Percentiles rank a stretch among this genome's conserved stretches.
Evolutionary conservation across 2,113 vertebrate genomes (phyloP).

Genomic region (Anthoscopus minutus): DNA sequence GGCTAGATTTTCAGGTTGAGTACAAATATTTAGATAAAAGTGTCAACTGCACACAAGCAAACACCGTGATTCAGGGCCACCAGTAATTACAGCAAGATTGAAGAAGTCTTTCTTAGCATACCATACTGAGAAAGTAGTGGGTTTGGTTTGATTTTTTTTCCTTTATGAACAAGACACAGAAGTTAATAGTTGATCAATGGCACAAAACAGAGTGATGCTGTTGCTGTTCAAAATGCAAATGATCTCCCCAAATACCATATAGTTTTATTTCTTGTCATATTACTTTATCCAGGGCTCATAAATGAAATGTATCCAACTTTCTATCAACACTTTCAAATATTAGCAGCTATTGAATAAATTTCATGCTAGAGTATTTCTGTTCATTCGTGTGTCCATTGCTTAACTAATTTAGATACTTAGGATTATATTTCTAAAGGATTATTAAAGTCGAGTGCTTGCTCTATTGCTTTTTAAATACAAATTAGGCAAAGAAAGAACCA

Average conservation of each 20-base stretch:
- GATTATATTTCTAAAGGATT: background rate
- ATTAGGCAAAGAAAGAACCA: background rate
- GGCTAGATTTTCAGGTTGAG: background rate
- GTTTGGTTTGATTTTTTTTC: rapidly evolving
- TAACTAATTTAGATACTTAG: background rate
- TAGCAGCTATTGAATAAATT: background rate
- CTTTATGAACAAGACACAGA: background rate
- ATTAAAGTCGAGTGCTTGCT: background rate
- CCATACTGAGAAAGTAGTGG: background rate
- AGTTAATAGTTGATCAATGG: background rate
- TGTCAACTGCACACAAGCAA: background rate
- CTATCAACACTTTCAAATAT: background rate
- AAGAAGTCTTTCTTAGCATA: background rate
- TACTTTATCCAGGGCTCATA: background rate
- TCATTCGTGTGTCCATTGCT: background rate
- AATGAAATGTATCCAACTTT: background rate
- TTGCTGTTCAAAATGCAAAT: background rate
- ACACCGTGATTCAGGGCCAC: background rate
- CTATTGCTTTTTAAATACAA: background rate
- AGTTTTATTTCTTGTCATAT: background rate
- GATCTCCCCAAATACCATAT: background rate
- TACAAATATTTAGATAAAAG: background rate
- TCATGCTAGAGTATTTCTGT: background rate
- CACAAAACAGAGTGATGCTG: background rate
- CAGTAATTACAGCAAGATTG: background rate